Conservation (phyloP, 2,113 vertebrate genomes). For the Bubo bubo region DNA sequence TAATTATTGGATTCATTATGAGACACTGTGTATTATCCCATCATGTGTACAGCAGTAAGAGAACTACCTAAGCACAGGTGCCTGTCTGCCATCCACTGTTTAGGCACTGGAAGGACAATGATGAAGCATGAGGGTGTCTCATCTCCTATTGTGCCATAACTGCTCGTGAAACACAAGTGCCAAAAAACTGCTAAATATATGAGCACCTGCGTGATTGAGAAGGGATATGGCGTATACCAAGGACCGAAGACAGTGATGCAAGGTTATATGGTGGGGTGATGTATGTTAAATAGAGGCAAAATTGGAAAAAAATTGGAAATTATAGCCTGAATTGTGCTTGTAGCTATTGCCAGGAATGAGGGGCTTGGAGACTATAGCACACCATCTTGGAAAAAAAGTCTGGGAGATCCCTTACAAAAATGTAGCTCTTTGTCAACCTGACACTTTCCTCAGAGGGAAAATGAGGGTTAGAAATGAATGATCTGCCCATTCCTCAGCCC, state of each 20-base stretch:
- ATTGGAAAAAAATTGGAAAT: accelerated
- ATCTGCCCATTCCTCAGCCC: neutral
- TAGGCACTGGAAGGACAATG: neutral
- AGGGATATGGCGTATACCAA: neutral
- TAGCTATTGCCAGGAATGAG: neutral
- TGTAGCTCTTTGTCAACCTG: neutral
- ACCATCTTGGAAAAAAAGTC: neutral
- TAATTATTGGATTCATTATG: neutral
- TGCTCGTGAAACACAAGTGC: accelerated
- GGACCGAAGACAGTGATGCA: neutral
- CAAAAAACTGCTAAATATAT: neutral
- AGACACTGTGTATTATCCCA: neutral
- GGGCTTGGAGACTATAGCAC: neutral
- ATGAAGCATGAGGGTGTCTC: neutral
- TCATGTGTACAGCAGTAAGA: neutral
- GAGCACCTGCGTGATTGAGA: neutral
- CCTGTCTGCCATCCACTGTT: neutral
- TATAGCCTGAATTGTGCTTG: neutral
- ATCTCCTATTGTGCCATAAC: neutral
- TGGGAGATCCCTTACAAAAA: neutral
- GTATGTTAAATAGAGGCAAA: neutral
- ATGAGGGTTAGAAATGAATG: neutral
- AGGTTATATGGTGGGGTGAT: neutral
- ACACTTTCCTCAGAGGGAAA: neutral
- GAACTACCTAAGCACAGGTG: neutral